Evolutionary conservation across 2,797 vertebrate species (phyloP), one percentile per base, ranked within the genome.

Genomic region (Anguilla obscura): DNA sequence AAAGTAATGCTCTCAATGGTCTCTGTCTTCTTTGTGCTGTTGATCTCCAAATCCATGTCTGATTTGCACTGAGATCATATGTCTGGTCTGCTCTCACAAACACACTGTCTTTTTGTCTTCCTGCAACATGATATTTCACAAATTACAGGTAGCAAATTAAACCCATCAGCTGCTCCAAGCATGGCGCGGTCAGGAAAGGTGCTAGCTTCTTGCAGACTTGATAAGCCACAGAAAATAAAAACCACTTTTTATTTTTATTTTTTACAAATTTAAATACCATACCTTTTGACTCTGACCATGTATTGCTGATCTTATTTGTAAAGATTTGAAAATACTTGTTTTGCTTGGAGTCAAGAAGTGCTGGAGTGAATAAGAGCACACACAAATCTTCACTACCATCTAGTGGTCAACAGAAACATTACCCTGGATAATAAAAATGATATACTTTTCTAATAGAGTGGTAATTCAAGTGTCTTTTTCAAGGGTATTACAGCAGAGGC

Each of bases 21-120:
- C 36, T 66, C 84, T 40, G 84, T 36, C 84, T 85, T 33, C 58
- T 85, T 40, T 50, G 79, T 18, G 24, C n/a, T 40, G 58, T 45
- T 63, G 84, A 85, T 66, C 33, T 79, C 1, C 63, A 85, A 40
- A 79, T 18, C 6, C 16, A 24, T 8, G 18, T 82, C 79, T 82
- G 79, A 82, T 82, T 82, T 82, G 79, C 3, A 21, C 27, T 18
- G 45, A 82, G 79, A 82, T 82, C 79, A 82, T 9, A 82, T 82
- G 45, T 21, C 45, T 14, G 45, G 45, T 45, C 79, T 82, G 79
- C 79, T 50, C 79, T 82, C 8, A 45, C 24, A 48, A 82, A 12
- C 74, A 82, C 79, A 82, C 45, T 82, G 79, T 82, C 79, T 76
- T 40, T 76, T 33, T 82, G 79, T 82, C 79, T 82, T 82, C 24